Percentiles rank a stretch among this genome's conserved stretches.
These are phyloP conservation scores for Karalla daura DNA, from an alignment of 2,797 vertebrate genomes.

Conservation along the genomic window DNA sequence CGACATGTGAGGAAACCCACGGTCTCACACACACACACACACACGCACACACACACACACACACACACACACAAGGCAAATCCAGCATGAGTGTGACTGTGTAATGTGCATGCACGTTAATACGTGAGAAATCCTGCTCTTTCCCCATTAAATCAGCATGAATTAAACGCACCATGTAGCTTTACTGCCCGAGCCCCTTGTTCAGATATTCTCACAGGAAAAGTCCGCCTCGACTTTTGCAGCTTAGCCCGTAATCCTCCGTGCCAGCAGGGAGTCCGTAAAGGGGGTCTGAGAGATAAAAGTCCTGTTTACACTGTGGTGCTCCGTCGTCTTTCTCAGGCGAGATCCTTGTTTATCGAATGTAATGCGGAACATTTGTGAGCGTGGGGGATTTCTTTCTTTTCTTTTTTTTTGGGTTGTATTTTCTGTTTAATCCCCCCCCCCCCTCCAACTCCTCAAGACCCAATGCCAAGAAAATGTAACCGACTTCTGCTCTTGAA, in stretches of 20 bases:
- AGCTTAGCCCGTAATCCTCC: conserved; percentile 31
- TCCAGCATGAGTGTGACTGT: background rate
- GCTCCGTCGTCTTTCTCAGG: conserved; percentile 57
- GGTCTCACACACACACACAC: background rate
- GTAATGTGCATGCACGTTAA: background rate
- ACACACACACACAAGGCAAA: conserved; percentile 1
- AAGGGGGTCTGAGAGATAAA: conserved; percentile 48
- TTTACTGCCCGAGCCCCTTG: background rate
- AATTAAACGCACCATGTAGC: background rate
- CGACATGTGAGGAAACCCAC: too few relatives aligned
- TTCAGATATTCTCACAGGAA: conserved; percentile 52
- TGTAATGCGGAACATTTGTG: conserved; percentile 50
- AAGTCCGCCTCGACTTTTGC: conserved; percentile 16
- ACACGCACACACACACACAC: background rate
- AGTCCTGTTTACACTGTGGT: conserved; percentile 54
- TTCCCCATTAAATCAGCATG: background rate
- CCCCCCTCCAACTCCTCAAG: too few relatives aligned
- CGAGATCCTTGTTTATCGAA: conserved; percentile 57
- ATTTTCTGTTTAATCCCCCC: conserved; percentile 10
- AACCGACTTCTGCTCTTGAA: conserved; percentile 15
- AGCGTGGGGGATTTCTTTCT: conserved; percentile 21
- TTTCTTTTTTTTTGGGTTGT: too few relatives aligned
- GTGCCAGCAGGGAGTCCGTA: conserved; percentile 32
- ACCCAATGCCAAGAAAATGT: conserved; percentile 26
- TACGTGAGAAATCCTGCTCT: background rate